A percentile compares a stretch with the other conserved stretches of the same genome.
These are phyloP conservation scores for Poicephalus meyeri DNA, from an alignment of 2,113 vertebrate species.

Conservation along the genomic window DNA sequence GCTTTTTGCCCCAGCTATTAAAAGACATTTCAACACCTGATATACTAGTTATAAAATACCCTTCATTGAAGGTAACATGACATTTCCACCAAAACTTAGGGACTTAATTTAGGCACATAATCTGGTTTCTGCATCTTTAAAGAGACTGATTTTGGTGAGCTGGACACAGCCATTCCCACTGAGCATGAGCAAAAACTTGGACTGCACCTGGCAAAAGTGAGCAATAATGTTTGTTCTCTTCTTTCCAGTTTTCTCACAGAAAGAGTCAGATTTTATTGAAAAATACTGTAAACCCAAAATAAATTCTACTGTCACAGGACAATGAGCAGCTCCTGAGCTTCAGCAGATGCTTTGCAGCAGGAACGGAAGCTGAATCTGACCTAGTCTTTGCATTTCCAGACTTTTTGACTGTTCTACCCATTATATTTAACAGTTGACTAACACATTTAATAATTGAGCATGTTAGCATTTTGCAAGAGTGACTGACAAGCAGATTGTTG, in stretches of 20 bases:
- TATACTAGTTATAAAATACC: neutral
- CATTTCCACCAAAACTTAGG: neutral
- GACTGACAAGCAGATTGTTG: conserved; percentile 67
- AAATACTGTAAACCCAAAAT: neutral
- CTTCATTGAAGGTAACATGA: neutral
- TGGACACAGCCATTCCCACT: fast-evolving
- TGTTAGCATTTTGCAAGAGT: conserved; percentile 62
- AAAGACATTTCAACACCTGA: neutral
- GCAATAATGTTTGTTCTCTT: neutral
- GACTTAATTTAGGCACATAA: neutral
- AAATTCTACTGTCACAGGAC: neutral
- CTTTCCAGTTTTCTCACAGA: neutral
- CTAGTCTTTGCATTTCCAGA: neutral
- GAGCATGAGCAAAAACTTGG: fast-evolving
- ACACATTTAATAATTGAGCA: conserved; percentile 26
- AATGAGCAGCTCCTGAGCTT: neutral
- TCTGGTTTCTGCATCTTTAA: neutral
- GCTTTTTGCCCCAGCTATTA: neutral
- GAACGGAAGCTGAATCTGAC: neutral
- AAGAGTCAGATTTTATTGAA: neutral
- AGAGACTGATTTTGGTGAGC: neutral
- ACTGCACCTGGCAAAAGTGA: fast-evolving
- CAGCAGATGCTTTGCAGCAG: conserved; percentile 5
- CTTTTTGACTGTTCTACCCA: neutral
- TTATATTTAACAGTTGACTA: conserved; percentile 35